Evolutionary conservation across 2,888 invertebrate species (phyloP), one percentile per base, ranked within the genome.

Genomic region (Diaphora mendica): DNA sequence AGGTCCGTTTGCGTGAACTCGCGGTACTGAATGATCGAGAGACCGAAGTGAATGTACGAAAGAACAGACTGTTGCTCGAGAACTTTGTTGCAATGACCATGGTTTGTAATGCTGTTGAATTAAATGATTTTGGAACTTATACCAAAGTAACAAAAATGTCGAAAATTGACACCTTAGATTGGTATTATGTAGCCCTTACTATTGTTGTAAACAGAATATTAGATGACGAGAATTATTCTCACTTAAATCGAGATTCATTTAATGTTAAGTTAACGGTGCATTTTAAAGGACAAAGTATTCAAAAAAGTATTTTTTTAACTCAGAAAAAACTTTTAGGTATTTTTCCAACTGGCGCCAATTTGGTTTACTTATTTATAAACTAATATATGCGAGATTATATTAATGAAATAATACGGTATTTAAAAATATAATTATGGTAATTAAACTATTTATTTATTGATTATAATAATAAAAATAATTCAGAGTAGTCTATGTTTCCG

Each of bases 21-120:
- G 84, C 86, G 77, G 72, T 66, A 82, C 83, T 84, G 82, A 83
- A 82, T 81, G 82, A 80, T 66, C 48, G 77, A 78, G 62, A 71
- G 76, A 73, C 70, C 20, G 30, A 77, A 73, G 70, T 74, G 70
- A 81, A 81, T 76, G 75, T 79, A 82, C 39, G 76, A 78, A 78
- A 72, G 79, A 84, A 79, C 76, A 74, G 73, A 68, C 70, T 68
- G 48, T 39, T 51, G 55, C 77, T 77, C 68, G 77, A 82, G 77
- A 84, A 78, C 78, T 73, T 76, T 72, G 71, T 76, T 76, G 44
- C 59, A 66, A 68, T 70, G 59, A 44, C 72, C 72, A 72, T 76
- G 59, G 5, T 76, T 76, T 74, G 30, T n/a, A 67, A 68, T 69
- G 73, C 51, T 62, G 70, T 65, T 72, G 39, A 9, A 64, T n/a